Evolutionary conservation across 2,888 invertebrate species (phyloP).

Genomic region (Megamerina dolium): DNA sequence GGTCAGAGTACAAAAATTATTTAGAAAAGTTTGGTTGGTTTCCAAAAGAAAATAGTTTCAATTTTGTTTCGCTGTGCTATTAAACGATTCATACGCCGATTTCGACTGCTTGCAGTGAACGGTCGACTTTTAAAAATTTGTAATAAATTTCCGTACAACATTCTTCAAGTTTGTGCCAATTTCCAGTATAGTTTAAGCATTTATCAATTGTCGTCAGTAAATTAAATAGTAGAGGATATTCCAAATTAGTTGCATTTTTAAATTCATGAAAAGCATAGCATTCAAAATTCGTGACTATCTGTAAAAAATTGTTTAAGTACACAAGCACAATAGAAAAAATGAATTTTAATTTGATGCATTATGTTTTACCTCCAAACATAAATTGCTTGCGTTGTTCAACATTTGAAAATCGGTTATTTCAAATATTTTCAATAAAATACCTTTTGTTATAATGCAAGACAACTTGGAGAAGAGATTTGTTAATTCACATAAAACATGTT

Average conservation of each 20-base stretch:
- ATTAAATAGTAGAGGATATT: slow-evolving; percentile 4
- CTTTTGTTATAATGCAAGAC: no score
- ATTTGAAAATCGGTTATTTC: neutral
- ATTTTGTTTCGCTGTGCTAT: no score
- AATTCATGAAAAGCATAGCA: neutral
- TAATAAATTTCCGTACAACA: neutral
- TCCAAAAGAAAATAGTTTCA: no score
- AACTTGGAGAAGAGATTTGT: no score
- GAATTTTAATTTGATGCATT: neutral
- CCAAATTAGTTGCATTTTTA: neutral
- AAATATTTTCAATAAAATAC: slow-evolving; percentile 1
- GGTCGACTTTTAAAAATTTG: no score
- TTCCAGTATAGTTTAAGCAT: neutral
- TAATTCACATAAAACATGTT: no score
- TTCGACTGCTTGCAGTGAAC: no score
- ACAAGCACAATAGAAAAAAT: no score
- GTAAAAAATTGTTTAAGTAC: no score
- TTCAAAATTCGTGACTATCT: slow-evolving; percentile 1
- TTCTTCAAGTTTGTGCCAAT: neutral
- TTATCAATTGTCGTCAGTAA: neutral
- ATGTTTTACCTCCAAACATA: neutral
- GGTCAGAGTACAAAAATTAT: no score
- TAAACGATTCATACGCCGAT: no score
- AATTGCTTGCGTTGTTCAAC: neutral
- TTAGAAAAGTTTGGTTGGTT: no score